phyloP scores from a whole-genome alignment of 2,888 invertebrate species.

The Pandemis heparana region DNA sequence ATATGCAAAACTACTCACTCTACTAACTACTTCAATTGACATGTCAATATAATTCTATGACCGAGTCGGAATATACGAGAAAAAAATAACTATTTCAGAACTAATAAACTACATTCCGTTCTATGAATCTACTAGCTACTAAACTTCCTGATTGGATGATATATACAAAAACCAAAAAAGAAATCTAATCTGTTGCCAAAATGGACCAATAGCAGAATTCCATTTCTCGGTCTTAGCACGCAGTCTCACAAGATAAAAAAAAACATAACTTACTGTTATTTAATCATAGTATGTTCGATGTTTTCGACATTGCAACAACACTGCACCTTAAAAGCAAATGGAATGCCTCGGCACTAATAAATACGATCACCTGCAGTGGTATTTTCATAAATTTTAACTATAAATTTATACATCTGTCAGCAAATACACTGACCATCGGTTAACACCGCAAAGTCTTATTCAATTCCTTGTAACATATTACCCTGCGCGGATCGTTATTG shows the following conservation, averaged over 20 bases:
- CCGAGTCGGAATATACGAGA: background rate
- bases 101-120: background rate
- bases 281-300: conserved; percentile 41
- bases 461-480: conserved; percentile 40
- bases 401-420: conserved; percentile 13
- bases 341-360: conserved; percentile 63
- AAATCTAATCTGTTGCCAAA: background rate
- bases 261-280: background rate
- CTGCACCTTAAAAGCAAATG: conserved; percentile 65
- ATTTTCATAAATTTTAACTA: conserved; percentile 50
- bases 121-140: background rate
- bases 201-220: background rate
- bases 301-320: conserved; percentile 61
- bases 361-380: conserved; percentile 53
- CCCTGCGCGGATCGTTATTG: conserved; percentile 33
- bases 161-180: background rate
- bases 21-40: conserved; percentile 45
- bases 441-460: conserved; percentile 28
- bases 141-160: background rate
- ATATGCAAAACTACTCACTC: conserved; percentile 60
- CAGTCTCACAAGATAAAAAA: background rate
- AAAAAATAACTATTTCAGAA: background rate
- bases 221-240: background rate
- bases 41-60: conserved; percentile 10
- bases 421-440: conserved; percentile 24